phyloP scores from a whole-genome alignment of 2,797 vertebrate species.

The Perodicticus potto region DNA sequence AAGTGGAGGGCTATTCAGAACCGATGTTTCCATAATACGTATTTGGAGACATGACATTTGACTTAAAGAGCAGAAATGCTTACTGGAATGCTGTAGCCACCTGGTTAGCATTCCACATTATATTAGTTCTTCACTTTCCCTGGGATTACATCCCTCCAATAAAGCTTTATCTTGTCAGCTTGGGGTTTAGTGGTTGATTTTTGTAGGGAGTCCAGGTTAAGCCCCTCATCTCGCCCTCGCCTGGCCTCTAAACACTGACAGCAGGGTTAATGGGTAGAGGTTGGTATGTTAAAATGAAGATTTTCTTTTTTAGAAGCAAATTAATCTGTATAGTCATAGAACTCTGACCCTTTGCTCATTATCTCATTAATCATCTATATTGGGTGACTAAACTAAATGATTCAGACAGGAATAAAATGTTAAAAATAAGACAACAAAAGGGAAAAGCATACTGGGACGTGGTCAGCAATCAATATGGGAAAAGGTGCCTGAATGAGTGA shows the following conservation, averaged over 20 bases:
- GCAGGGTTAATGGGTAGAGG: neutral
- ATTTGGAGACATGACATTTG: neutral
- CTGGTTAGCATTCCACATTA: neutral
- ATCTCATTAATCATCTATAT: constrained; percentile 7
- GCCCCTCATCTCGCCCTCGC: neutral
- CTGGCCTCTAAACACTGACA: neutral
- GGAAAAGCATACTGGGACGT: neutral
- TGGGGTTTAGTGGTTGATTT: neutral
- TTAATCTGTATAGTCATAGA: neutral
- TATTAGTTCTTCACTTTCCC: neutral
- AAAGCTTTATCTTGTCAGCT: neutral
- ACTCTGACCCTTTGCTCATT: constrained; percentile 17
- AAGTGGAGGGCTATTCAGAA: neutral
- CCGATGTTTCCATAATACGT: neutral
- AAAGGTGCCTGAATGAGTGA: neutral
- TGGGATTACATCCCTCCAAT: neutral
- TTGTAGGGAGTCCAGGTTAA: neutral
- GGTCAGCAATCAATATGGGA: neutral
- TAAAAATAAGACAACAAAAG: neutral
- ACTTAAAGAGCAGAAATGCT: constrained; percentile 9
- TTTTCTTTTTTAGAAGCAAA: constrained; percentile 17
- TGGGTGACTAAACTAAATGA: constrained; percentile 31
- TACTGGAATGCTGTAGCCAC: neutral
- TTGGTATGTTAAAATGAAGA: neutral
- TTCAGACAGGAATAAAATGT: neutral